These are phyloP conservation scores for Drosophila lacteicornis DNA, from an alignment of 1,140 invertebrate genomes.

Conservation along the genomic window DNA sequence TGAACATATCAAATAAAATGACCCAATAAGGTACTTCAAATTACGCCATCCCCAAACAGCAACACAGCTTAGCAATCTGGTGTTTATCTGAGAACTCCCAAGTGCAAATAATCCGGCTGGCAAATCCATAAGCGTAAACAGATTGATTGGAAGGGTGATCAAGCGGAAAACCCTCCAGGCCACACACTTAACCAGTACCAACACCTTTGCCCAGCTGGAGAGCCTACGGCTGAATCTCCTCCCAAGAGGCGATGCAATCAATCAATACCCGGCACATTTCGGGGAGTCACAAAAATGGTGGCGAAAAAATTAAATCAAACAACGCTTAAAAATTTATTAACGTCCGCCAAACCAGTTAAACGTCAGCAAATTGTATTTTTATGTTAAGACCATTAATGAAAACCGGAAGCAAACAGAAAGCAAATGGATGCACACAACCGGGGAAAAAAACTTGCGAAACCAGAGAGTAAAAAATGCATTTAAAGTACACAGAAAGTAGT, in stretches of 20 bases:
- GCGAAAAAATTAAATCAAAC: slow-evolving; percentile 69
- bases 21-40: not conserved
- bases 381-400: slow-evolving; percentile 82
- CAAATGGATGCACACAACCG: slow-evolving; percentile 41
- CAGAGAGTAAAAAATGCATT: slow-evolving; percentile 62
- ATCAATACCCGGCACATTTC: slow-evolving; percentile 35
- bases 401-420: slow-evolving; percentile 75
- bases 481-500: slow-evolving; percentile 51
- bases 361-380: slow-evolving; percentile 81
- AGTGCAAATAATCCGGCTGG: slow-evolving; percentile 15
- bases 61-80: not conserved
- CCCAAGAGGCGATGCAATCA: slow-evolving; percentile 21
- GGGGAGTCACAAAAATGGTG: slow-evolving; percentile 15
- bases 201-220: slow-evolving; percentile 20
- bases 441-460: slow-evolving; percentile 13
- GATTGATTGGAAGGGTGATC: slow-evolving; percentile 53
- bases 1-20: not conserved
- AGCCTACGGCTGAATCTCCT: slow-evolving; percentile 15
- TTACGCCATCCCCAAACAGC: not conserved
- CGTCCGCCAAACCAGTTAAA: slow-evolving; percentile 74
- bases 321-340: slow-evolving; percentile 80
- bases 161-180: slow-evolving; percentile 33
- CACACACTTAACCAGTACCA: slow-evolving; percentile 30
- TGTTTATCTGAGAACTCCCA: slow-evolving; percentile 13
- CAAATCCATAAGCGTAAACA: slow-evolving; percentile 42